phyloP scores from a whole-genome alignment of 2,797 vertebrate genomes.

The Florisuga fusca region DNA sequence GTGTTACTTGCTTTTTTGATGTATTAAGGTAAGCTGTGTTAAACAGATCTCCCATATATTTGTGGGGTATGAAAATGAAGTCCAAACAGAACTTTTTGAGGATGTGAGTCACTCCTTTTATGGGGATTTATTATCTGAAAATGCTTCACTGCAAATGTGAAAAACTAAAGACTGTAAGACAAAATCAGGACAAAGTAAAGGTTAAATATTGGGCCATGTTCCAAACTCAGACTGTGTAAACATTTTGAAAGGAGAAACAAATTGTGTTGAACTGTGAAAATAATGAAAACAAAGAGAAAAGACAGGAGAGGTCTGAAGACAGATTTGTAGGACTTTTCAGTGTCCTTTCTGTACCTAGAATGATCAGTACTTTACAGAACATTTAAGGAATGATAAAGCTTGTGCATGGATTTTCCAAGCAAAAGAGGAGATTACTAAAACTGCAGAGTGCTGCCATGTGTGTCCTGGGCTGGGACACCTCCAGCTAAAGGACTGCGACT shows the following conservation, averaged over 20 bases:
- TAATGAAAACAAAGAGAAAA: not conserved
- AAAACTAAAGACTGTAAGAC: not conserved
- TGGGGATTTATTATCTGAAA: not conserved
- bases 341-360: not conserved
- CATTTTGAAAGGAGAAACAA: not conserved
- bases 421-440: not conserved
- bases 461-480: not conserved
- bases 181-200: not conserved
- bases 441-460: not conserved
- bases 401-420: not conserved
- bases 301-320: not conserved
- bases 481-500: not conserved
- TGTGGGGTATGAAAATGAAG: not conserved
- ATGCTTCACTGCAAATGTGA: accelerated
- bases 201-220: not conserved
- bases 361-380: accelerated
- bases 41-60: not conserved
- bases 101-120: not conserved
- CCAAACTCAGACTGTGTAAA: accelerated
- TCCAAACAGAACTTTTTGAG: not conserved
- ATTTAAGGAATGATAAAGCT: accelerated
- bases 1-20: not conserved
- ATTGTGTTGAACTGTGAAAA: not conserved
- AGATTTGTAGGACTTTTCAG: not conserved
- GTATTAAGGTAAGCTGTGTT: not conserved